phyloP scores from a whole-genome alignment of 2,888 invertebrate genomes.

The Tuta absoluta region DNA sequence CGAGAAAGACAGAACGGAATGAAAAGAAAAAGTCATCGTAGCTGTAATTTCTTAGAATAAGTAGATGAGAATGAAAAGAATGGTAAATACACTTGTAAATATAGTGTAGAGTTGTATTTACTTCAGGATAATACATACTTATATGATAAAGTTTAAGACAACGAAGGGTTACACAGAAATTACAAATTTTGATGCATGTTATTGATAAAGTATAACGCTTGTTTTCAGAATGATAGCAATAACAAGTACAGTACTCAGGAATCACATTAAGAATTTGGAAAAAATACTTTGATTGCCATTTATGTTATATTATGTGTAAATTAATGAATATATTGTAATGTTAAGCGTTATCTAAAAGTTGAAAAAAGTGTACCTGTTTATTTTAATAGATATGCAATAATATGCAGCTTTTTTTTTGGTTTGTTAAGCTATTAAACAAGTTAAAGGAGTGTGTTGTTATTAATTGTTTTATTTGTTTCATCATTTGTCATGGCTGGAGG shows the following conservation, averaged over 20 bases:
- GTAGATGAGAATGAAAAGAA: neutral
- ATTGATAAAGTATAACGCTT: too few relatives aligned
- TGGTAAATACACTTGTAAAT: slow-evolving; percentile 44
- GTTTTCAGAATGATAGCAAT: too few relatives aligned
- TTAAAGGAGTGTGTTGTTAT: neutral
- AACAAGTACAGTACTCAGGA: too few relatives aligned
- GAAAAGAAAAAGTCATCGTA: slow-evolving; percentile 55
- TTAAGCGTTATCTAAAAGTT: too few relatives aligned
- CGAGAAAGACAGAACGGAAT: slow-evolving; percentile 48
- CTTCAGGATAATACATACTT: slow-evolving; percentile 15
- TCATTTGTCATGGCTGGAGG: slow-evolving; percentile 36
- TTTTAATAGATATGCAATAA: too few relatives aligned
- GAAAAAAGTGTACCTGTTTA: too few relatives aligned
- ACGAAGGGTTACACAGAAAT: neutral
- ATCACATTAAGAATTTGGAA: too few relatives aligned
- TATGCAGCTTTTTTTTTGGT: neutral
- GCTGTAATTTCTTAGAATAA: slow-evolving; percentile 11
- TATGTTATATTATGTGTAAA: too few relatives aligned
- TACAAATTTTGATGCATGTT: too few relatives aligned
- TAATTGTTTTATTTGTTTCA: slow-evolving; percentile 44
- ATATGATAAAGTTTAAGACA: neutral
- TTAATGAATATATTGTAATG: too few relatives aligned
- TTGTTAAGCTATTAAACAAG: neutral
- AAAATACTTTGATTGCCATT: too few relatives aligned
- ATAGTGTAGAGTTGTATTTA: slow-evolving; percentile 40